Percentiles rank a stretch among this genome's conserved stretches.
These are phyloP conservation scores for Turritopsis dohrnii DNA, from an alignment of 30 jellyfish, hydroid and myxozoan genomes.

Conservation along the genomic window DNA sequence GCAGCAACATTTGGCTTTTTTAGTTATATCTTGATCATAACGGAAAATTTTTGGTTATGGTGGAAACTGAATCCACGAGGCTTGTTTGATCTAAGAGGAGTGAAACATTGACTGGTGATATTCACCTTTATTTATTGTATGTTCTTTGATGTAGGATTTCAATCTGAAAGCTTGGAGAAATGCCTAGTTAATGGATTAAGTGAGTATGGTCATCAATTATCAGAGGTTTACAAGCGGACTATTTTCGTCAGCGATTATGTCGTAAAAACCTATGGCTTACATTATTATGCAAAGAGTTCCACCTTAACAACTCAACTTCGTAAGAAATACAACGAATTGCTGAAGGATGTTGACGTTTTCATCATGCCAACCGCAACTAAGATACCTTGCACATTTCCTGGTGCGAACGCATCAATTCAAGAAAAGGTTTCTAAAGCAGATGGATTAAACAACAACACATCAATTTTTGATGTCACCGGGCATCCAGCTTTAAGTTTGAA, in stretches of 20 bases:
- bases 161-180: not conserved
- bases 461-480: slow-evolving; percentile 29
- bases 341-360: slow-evolving; percentile 20
- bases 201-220: not conserved
- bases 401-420: not conserved
- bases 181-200: not conserved
- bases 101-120: not conserved
- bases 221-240: not conserved
- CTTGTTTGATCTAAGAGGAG: not conserved
- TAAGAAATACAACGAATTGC: slow-evolving; percentile 3
- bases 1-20: too few relatives aligned
- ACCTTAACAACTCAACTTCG: not conserved
- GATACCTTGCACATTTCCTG: slow-evolving; percentile 11
- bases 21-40: too few relatives aligned
- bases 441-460: not conserved
- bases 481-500: slow-evolving; percentile 29
- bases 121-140: not conserved
- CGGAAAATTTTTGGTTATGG: too few relatives aligned
- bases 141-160: not conserved
- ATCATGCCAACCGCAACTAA: slow-evolving; percentile 24
- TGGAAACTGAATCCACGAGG: too few relatives aligned
- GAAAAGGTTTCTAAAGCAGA: not conserved
- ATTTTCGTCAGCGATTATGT: not conserved
- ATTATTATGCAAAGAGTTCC: slow-evolving; percentile 25
- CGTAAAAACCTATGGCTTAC: slow-evolving; percentile 22